Percentiles rank a stretch among this genome's conserved stretches.
These are phyloP conservation scores for Terrapene triunguis DNA, from an alignment of 2,113 vertebrate species.

Conservation along the genomic window DNA sequence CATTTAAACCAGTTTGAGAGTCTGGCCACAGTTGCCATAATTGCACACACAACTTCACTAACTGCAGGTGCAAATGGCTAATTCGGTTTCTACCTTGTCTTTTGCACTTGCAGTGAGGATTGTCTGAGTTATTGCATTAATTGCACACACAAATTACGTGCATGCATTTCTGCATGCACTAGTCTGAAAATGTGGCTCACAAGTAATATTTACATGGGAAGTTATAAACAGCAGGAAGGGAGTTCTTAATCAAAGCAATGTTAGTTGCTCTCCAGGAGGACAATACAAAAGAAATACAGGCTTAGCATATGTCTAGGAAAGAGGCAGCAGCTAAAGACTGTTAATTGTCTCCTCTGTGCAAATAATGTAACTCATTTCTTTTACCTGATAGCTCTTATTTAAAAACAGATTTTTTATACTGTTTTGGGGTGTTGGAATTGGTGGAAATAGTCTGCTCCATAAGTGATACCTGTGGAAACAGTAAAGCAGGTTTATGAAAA, in stretches of 20 bases:
- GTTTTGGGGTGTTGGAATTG: constrained; percentile 73
- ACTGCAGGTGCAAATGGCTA: neutral
- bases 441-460: constrained; percentile 76
- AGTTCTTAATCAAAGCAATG: neutral
- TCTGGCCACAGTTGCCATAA: neutral
- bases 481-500: neutral
- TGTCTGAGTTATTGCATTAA: accelerated
- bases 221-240: neutral
- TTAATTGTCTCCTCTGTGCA: accelerated
- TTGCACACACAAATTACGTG: neutral
- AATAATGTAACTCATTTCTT: neutral
- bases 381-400: constrained; percentile 62
- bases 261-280: neutral
- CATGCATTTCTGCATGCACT: neutral
- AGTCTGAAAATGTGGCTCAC: accelerated
- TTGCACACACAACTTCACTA: neutral
- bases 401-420: constrained; percentile 62
- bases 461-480: constrained; percentile 49
- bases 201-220: neutral
- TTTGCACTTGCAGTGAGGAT: accelerated
- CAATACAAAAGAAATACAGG: accelerated
- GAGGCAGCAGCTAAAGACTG: neutral
- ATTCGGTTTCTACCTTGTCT: neutral
- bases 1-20: too few relatives aligned
- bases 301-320: neutral